Base-by-base conservation (phyloP, 2,888 invertebrate genomes). In the Amphipyra berbera region DNA sequence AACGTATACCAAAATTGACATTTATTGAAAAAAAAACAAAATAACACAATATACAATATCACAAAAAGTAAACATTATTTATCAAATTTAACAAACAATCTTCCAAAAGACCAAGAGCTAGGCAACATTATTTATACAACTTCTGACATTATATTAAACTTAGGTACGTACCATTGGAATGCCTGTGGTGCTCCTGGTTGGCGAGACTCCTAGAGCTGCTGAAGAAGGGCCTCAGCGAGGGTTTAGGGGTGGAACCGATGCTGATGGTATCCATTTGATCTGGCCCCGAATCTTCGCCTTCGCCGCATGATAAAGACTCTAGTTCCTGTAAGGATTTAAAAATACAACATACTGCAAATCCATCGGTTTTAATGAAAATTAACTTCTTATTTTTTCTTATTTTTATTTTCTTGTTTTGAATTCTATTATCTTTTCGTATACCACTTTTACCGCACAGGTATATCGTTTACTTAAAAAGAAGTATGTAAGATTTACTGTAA, bases 231-330 rank as follows among this genome's bases (percentile, higher is more conserved):
- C 98, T 95, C 73, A 99, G 95, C 77, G 98, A 98, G 47, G 99
- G 99, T 90, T 99, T 99, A 14, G 99, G 99, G 47, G 99, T 99
- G 78, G 99, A 99, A 71, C 98, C 98, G 85, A 99, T 98, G 87
- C 98, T 99, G 96, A 99, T 97, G 54, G 98, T 99, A 91, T 99
- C 99, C 95, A 97, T 96, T 83, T 94, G 94, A 86, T 99, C 99
- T 7, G 98, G 99, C 0, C 98, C 99, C 10, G 98, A 99, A 89
- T 99, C 99, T 83, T 97, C 97, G 59, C 96, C 96, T 82, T 97
- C 97, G 78, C 97, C 97, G 85, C 97, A 97, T 80, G 98, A 98
- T 68, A 99, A 94, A 68, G 99, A 99, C 91, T 99, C 99, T 77
- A 99, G 93, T 90, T 99, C 99, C 95, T 99, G 97, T 9, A 69